Percentiles rank a stretch among this genome's conserved stretches.
Evolutionary conservation across 2,888 invertebrate genomes (phyloP).

Genomic region (Drosophila prolongata): DNA sequence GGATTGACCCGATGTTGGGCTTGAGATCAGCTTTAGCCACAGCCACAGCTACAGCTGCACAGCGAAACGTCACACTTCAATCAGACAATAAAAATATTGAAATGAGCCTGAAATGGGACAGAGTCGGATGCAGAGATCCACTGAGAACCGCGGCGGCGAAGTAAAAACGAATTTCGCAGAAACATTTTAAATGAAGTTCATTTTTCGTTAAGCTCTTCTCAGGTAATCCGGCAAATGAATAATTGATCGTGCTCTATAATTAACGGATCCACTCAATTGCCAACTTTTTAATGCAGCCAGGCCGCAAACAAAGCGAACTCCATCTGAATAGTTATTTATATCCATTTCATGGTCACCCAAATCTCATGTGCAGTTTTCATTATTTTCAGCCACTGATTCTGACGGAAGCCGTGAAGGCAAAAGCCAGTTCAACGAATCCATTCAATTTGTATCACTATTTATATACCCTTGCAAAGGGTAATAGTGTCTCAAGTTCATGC

Average conservation of each 20-base stretch:
- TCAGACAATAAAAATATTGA: constrained; percentile 78
- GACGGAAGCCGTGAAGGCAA: constrained; percentile 56
- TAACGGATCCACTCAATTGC: constrained; percentile 77
- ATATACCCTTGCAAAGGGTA: not conserved
- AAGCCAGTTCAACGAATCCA: constrained; percentile 51
- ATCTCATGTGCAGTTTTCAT: constrained; percentile 65
- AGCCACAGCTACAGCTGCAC: constrained; percentile 49
- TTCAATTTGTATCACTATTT: constrained; percentile 30
- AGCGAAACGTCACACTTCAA: constrained; percentile 71
- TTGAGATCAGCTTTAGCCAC: not conserved
- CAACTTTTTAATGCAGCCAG: constrained; percentile 53
- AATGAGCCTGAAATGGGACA: constrained; percentile 52
- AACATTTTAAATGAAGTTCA: constrained; percentile 77
- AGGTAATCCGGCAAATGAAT: constrained; percentile 78
- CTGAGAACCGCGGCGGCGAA: constrained; percentile 30
- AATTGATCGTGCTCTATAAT: constrained; percentile 77
- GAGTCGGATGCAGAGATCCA: not conserved
- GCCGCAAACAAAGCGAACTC: constrained; percentile 30
- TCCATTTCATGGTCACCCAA: constrained; percentile 52
- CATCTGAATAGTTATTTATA: constrained; percentile 10
- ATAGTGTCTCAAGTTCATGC: not conserved
- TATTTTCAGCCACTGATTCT: constrained; percentile 26
- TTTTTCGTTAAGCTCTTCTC: constrained; percentile 52
- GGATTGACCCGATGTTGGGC: constrained; percentile 29
- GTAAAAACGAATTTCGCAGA: constrained; percentile 73